These are phyloP conservation scores for Megamerina dolium DNA, from an alignment of 2,888 invertebrate species.

Conservation along the genomic window DNA sequence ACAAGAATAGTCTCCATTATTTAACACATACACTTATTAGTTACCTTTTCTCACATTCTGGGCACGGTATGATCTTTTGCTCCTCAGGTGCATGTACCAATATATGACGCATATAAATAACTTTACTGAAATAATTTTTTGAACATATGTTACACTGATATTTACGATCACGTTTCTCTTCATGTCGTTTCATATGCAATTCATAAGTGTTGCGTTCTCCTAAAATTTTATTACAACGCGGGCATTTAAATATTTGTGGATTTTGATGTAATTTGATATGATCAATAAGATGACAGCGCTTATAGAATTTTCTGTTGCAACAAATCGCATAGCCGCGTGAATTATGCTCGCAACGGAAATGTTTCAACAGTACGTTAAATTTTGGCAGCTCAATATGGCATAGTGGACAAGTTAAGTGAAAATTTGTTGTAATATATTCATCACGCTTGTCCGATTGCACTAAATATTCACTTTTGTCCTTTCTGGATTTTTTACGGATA, in stretches of 20 bases:
- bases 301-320: constrained; percentile 40
- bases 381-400: constrained; percentile 10
- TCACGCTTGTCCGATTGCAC: too few relatives aligned
- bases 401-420: constrained; percentile 15
- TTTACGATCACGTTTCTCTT: constrained; percentile 29
- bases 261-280: too few relatives aligned
- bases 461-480: too few relatives aligned
- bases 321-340: constrained; percentile 39
- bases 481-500: too few relatives aligned
- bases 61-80: constrained; percentile 34
- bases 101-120: constrained; percentile 35
- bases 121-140: constrained; percentile 36
- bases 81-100: constrained; percentile 39
- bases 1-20: too few relatives aligned
- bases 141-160: constrained; percentile 40
- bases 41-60: constrained; percentile 28
- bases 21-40: too few relatives aligned
- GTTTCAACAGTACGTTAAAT: constrained; percentile 14
- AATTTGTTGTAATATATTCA: constrained; percentile 17
- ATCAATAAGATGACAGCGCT: constrained; percentile 35
- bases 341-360: constrained; percentile 20
- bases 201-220: constrained; percentile 35
- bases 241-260: constrained; percentile 42
- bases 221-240: constrained; percentile 34
- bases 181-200: constrained; percentile 35